Percentiles rank a stretch among this genome's conserved stretches.
These are phyloP conservation scores for Xenentodon cancila DNA, from an alignment of 2,797 vertebrate genomes.

Conservation along the genomic window DNA sequence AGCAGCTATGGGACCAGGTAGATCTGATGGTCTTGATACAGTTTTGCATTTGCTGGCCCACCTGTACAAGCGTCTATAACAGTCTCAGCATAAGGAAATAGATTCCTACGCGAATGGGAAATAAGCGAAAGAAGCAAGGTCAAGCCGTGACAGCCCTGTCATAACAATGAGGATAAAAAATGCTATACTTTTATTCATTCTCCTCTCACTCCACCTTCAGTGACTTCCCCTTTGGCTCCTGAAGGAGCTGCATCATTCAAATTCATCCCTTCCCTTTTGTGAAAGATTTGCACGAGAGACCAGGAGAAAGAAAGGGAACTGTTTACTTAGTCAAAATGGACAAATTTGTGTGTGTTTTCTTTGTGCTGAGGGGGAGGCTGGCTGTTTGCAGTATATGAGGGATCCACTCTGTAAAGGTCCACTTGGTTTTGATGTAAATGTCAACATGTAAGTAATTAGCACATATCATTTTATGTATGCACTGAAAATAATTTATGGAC, in stretches of 20 bases:
- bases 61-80: constrained; percentile 45
- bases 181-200: constrained; percentile 57
- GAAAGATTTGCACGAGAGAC: constrained; percentile 52
- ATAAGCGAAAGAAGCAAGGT: constrained; percentile 42
- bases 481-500: too few relatives aligned
- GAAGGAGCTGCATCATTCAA: constrained; percentile 63
- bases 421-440: background rate
- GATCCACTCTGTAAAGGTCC: background rate
- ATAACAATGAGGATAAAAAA: constrained; percentile 69
- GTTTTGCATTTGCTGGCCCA: constrained; percentile 54
- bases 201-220: constrained; percentile 38
- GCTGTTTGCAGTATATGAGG: too few relatives aligned
- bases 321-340: constrained; percentile 64
- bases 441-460: background rate
- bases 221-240: constrained; percentile 44
- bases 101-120: constrained; percentile 52
- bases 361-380: constrained; percentile 49
- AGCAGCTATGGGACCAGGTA: constrained; percentile 41
- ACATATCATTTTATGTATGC: background rate
- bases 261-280: constrained; percentile 63
- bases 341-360: constrained; percentile 57
- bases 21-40: constrained; percentile 53
- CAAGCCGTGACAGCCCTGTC: constrained; percentile 44
- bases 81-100: constrained; percentile 61
- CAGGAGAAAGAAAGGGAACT: constrained; percentile 23